These are phyloP conservation scores for Cerastis leucographa DNA, from an alignment of 2,888 invertebrate genomes.

Conservation along the genomic window DNA sequence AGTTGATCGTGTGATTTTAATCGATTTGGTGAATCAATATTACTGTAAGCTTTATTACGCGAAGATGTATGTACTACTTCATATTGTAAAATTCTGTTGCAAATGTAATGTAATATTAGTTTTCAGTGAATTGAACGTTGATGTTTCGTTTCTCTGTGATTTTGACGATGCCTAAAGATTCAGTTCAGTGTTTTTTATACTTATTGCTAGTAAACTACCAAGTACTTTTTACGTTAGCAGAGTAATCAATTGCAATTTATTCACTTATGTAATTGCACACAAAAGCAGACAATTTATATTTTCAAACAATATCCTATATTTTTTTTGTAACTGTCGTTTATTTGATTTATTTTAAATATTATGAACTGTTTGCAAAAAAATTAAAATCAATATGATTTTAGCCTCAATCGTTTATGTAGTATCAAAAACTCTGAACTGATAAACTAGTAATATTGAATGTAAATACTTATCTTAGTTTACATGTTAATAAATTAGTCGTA, in stretches of 20 bases:
- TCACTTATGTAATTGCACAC: neutral
- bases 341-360: neutral
- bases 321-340: neutral
- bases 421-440: slow-evolving; percentile 58
- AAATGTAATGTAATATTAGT: slow-evolving; percentile 60
- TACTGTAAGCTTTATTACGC: slow-evolving; percentile 70
- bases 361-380: neutral
- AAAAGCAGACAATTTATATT: neutral
- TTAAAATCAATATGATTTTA: neutral
- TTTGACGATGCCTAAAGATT: slow-evolving; percentile 64
- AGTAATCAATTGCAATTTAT: neutral
- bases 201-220: neutral
- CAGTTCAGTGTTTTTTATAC: slow-evolving; percentile 62
- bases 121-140: slow-evolving; percentile 66
- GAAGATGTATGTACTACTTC: slow-evolving; percentile 59
- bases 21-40: slow-evolving; percentile 64
- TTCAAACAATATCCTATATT: neutral
- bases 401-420: neutral
- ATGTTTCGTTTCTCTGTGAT: slow-evolving; percentile 70
- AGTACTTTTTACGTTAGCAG: too few relatives aligned
- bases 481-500: slow-evolving; percentile 73
- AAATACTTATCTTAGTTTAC: slow-evolving; percentile 68
- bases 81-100: slow-evolving; percentile 64
- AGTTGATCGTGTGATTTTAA: slow-evolving; percentile 45
- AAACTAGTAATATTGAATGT: slow-evolving; percentile 60